Evolutionary conservation across 2,797 vertebrate species (phyloP), one percentile per base, ranked within the genome.

Genomic region (Ptychobarbus kaznakovi): DNA sequence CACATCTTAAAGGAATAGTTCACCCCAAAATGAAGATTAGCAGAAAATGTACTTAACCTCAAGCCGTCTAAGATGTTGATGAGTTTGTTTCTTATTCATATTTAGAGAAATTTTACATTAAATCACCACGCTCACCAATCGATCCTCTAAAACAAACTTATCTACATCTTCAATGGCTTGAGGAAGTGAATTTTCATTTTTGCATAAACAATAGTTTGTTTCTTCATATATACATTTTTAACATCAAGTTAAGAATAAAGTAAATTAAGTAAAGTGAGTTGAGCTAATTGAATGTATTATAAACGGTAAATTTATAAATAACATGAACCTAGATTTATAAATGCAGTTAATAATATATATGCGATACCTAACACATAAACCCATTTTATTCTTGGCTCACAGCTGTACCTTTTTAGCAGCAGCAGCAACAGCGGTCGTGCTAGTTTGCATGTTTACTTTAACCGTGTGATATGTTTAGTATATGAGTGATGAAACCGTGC

Each of bases 401-500:
- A 38, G 51, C 40, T 46, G 40, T 61, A 18, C 16, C 0, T 49
- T 70, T 77, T 63, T 63, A 18, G 10, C 32, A 51, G 35, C 9
- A 15, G 25, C 18, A 51, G 35, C 9, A 15, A 20, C 18, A 68
- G 35, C 63, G 58, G 22, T 40, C 28, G 7, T 5, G 42, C n/a
- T 61, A 42, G 51, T 66, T 80, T 83, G 88, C 20, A 65, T 75
- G 49, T 73, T 83, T 72, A 79, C 32, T 74, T 38, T 70, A 44
- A 87, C 35, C 10, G 4, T 16, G 25, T 61, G 83, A 84, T 68
- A 22, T 58, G 44, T 58, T 65, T 66, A 68, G 35, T 28, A 56
- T 20, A 56, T 76, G 15, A 70, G 13, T 76, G 53, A 87, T 78
- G 77, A 87, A 87, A 84, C 73, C 32, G 7, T 20, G 70, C 61